Evolutionary conservation across 2,113 vertebrate genomes (phyloP).

Genomic region (Cercopithecus mona): DNA sequence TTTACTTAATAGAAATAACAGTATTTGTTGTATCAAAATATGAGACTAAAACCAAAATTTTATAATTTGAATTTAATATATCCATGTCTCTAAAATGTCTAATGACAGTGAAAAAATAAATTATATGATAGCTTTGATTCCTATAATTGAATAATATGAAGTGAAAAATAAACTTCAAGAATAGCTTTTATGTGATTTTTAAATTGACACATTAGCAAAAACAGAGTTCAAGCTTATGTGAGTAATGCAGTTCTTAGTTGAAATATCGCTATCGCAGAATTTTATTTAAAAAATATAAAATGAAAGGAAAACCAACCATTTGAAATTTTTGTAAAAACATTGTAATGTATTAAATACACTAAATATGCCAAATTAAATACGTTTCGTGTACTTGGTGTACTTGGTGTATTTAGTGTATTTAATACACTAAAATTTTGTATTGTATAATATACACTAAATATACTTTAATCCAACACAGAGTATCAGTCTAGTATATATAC

Average conservation of each 20-base stretch:
- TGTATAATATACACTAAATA: too few relatives aligned
- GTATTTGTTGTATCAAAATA: neutral
- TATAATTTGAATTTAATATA: conserved; percentile 22
- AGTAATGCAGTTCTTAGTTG: neutral
- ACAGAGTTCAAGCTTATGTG: neutral
- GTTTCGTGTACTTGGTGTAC: too few relatives aligned
- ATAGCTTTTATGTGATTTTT: neutral
- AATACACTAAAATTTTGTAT: too few relatives aligned
- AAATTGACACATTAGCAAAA: neutral
- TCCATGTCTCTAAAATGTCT: neutral
- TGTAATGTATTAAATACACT: too few relatives aligned
- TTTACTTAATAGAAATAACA: neutral
- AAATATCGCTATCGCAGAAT: neutral
- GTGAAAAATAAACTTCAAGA: conserved; percentile 8
- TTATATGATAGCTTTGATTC: neutral
- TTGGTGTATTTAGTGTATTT: too few relatives aligned
- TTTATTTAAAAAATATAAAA: neutral
- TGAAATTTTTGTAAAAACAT: neutral
- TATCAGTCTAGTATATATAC: neutral
- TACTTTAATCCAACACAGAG: neutral
- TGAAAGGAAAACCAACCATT: neutral
- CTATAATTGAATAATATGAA: neutral
- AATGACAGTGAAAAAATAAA: neutral
- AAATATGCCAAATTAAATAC: too few relatives aligned
- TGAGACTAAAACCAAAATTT: neutral